Evolutionary conservation across 2,888 invertebrate genomes (phyloP).

Genomic region (Caenorhabditis sp.): DNA sequence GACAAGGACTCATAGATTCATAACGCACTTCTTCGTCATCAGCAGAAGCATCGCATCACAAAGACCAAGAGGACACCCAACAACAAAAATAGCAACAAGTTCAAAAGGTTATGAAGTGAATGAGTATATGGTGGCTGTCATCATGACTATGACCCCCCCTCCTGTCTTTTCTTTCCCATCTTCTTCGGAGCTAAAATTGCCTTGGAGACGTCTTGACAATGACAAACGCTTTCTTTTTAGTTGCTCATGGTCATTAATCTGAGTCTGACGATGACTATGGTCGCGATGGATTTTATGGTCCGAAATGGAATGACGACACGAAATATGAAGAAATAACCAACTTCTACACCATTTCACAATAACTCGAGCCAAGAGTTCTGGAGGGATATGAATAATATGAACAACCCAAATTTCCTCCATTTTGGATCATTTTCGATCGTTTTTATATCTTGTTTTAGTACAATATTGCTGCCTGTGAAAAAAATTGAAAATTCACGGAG

Average conservation of each 20-base stretch:
- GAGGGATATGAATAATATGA: too few relatives aligned
- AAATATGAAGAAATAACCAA: too few relatives aligned
- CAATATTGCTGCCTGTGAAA: too few relatives aligned
- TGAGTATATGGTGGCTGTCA: too few relatives aligned
- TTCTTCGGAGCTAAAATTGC: not conserved
- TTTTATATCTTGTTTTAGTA: too few relatives aligned
- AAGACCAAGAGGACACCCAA: constrained; percentile 31
- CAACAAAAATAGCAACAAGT: constrained; percentile 30
- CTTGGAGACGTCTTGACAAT: constrained; percentile 22
- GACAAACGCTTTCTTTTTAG: constrained; percentile 33
- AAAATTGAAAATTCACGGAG: not conserved
- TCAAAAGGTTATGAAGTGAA: too few relatives aligned
- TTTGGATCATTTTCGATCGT: too few relatives aligned
- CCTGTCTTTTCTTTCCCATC: not conserved
- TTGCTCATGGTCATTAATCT: constrained; percentile 28
- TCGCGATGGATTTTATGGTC: constrained; percentile 28
- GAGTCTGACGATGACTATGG: constrained; percentile 35
- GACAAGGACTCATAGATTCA: constrained; percentile 60
- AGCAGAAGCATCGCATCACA: constrained; percentile 31
- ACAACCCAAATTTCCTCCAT: too few relatives aligned
- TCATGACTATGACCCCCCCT: too few relatives aligned
- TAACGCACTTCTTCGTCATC: constrained; percentile 56
- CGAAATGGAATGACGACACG: too few relatives aligned
- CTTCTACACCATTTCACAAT: constrained; percentile 41
- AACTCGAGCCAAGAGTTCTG: not conserved